Percentiles rank a stretch among this genome's conserved stretches.
Conservation (phyloP, 1,140 invertebrate species). For the Campodea augens region DNA sequence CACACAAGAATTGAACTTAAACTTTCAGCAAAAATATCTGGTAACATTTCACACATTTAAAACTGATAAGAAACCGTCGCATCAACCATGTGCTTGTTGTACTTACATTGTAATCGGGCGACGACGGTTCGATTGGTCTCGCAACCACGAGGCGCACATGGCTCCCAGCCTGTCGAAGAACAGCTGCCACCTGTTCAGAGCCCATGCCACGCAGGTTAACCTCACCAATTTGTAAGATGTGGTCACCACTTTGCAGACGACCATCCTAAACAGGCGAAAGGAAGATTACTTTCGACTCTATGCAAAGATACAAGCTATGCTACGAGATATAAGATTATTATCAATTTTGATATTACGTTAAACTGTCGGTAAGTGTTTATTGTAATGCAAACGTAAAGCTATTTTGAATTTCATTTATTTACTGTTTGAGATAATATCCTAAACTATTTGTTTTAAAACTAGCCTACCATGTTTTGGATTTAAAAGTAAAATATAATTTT, state of each 20-base stretch:
- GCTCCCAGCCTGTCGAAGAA: slow-evolving; percentile 67
- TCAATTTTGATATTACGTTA: no score
- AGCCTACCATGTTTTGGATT: no score
- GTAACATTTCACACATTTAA: no score
- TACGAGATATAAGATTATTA: neutral
- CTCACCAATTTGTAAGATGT: slow-evolving; percentile 83
- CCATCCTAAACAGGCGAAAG: slow-evolving; percentile 40
- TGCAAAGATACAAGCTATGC: neutral
- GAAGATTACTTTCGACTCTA: neutral
- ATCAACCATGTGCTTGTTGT: neutral
- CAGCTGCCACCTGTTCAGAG: slow-evolving; percentile 80
- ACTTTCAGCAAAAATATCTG: no score
- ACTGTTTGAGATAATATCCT: no score
- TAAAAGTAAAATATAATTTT: no score
- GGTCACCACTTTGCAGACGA: slow-evolving; percentile 73
- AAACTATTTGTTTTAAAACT: no score
- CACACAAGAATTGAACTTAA: no score
- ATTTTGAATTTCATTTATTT: no score
- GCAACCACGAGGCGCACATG: slow-evolving; percentile 78
- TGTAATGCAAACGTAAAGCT: no score
- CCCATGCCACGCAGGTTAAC: slow-evolving; percentile 79
- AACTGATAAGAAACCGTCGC: no score
- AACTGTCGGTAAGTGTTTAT: no score
- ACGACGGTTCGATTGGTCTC: slow-evolving; percentile 53
- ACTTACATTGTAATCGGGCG: slow-evolving; percentile 37